Base-by-base conservation (phyloP, 2,113 vertebrate species). In the Peucedramus taeniatus region DNA sequence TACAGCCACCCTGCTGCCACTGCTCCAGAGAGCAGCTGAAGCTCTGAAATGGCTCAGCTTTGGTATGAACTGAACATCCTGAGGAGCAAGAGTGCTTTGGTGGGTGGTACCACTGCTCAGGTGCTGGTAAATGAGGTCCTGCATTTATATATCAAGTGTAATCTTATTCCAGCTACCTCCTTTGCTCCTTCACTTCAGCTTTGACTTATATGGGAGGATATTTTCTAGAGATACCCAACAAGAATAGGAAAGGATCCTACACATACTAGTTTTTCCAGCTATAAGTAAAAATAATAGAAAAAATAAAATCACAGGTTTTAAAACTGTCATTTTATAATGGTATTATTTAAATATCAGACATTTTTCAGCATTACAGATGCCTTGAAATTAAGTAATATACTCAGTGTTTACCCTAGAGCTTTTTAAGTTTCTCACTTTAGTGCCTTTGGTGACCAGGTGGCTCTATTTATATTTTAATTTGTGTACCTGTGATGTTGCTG, bases 121-220 rank as follows among this genome's bases (percentile, higher is more conserved):
- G 37, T 6, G 47, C 28, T 9, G 1, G 14, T 15, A 37, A 75
- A 60, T 20, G 30, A 37, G 47, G 18, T 28, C 81, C 33, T 28
- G 28, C 4, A 0, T 35, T 70, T 30, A 11, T n/a, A 2, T 13
- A 47, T 44, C 3, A 12, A 10, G 1, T 16, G 30, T 6, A 13
- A 7, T 4, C 31, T 47, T 65, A 4, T 66, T 74, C 13, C 21
- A 64, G 23, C 9, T 40, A 2, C 50, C 75, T 72, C 45, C 26
- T 68, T 39, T 28, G 35, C 21, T 70, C 24, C 44, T 94, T 81
- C 16, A 19, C 37, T 70, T 39, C 6, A 42, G 15, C 45, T 89
- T 72, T 82, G 65, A 49, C 14, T 72, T 79, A 42, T 72, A 44
- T 15, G 30, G 50, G 16, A 47, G 30, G 42, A 7, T n/a, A 8